These are phyloP conservation scores for Bubo bubo DNA, from an alignment of 2,113 vertebrate genomes.

Conservation along the genomic window DNA sequence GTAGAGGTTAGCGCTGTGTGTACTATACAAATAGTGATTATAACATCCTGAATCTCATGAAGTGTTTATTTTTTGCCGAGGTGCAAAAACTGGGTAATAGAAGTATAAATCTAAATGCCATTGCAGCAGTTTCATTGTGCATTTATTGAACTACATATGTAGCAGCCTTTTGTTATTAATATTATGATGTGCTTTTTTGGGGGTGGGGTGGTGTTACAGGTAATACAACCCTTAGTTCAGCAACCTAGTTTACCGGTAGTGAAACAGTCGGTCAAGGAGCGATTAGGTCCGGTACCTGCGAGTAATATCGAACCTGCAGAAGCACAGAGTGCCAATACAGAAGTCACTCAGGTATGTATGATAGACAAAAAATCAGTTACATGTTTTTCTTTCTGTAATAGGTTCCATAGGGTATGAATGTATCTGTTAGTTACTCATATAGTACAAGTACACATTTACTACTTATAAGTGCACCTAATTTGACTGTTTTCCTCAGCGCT, in stretches of 20 bases:
- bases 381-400: neutral
- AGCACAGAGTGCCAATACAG: slow-evolving; percentile 77
- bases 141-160: neutral
- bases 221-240: slow-evolving; percentile 74
- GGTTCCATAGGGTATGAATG: neutral
- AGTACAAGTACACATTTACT: neutral
- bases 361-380: neutral
- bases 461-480: neutral
- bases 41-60: neutral
- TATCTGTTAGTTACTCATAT: neutral
- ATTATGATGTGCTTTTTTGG: neutral
- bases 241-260: slow-evolving; percentile 78
- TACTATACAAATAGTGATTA: neutral
- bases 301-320: slow-evolving; percentile 83
- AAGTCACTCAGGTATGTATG: slow-evolving; percentile 81
- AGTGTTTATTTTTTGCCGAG: neutral
- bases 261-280: slow-evolving; percentile 95
- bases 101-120: neutral
- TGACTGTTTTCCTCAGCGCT: neutral
- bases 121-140: neutral
- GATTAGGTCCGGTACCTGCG: slow-evolving; percentile 87
- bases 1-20: neutral
- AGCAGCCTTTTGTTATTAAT: neutral
- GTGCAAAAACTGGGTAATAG: neutral
- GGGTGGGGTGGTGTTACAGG: slow-evolving; percentile 27